Evolutionary conservation across 1,140 invertebrate species (phyloP).

Genomic region (Solenopsis invicta): DNA sequence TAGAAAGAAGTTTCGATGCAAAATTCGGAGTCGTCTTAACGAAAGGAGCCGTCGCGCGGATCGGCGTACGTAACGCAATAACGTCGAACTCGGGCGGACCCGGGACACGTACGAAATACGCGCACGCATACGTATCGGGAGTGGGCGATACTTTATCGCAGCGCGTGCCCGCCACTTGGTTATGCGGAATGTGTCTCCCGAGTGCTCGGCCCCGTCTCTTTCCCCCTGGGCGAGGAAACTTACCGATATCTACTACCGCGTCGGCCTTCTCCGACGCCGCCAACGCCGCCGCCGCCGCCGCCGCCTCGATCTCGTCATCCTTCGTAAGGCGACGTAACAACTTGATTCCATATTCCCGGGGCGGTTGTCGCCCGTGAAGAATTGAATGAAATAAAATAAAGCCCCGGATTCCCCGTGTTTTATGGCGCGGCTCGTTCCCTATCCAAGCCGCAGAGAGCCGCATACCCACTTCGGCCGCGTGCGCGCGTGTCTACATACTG

Average conservation of each 20-base stretch:
- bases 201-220: conserved; percentile 30
- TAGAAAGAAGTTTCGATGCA: not conserved
- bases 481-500: conserved; percentile 75
- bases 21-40: conserved; percentile 72
- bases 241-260: conserved; percentile 70
- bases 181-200: conserved; percentile 81
- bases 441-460: conserved; percentile 77
- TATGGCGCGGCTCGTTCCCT: conserved; percentile 71
- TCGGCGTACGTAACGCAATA: conserved; percentile 56
- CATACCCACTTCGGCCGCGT: conserved; percentile 80
- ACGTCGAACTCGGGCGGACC: conserved; percentile 18
- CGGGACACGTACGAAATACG: conserved; percentile 10
- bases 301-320: conserved; percentile 78
- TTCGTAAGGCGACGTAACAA: conserved; percentile 80
- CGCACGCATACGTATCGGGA: conserved; percentile 61
- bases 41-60: conserved; percentile 63
- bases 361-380: conserved; percentile 82
- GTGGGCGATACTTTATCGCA: conserved; percentile 76
- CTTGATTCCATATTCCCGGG: conserved; percentile 85
- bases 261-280: conserved; percentile 69
- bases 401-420: conserved; percentile 76
- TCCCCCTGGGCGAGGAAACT: conserved; percentile 69
- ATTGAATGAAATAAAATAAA: conserved; percentile 86
- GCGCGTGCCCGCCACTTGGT: conserved; percentile 81
- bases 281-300: conserved; percentile 73